Base-by-base conservation (phyloP, 2,797 vertebrate genomes). In the Gymnocypris eckloni region DNA sequence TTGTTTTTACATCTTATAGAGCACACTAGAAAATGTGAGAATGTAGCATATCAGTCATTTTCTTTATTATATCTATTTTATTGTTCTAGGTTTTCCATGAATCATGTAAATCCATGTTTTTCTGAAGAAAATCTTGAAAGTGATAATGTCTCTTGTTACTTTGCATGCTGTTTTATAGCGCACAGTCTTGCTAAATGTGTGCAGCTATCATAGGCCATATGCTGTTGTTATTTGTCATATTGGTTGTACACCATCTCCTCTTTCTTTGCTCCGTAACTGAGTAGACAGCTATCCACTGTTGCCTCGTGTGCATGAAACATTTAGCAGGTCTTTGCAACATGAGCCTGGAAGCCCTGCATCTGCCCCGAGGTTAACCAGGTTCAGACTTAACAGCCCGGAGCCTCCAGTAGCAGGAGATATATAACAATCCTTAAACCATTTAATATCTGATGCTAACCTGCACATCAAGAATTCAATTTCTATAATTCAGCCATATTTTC, bases 241-340 rank as follows among this genome's bases (percentile, higher is more conserved):
- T 81, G 48, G n/a, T 8, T 52, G 37, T 39, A 10, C 45, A 67
- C 9, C 22, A 41, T 54, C 70, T 59, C 52, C 15, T 75, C 54
- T 83, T 70, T 39, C 33, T 4, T 16, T 18, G 1, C 59, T 39
- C 22, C 1, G 80, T 82, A 59, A 72, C 48, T 59, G 48, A 50
- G n/a, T 45, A 39, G 39, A 67, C 64, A 82, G 64, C 20, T 16
- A 75, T 73, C 66, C 69, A 22, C 61, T 86, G 82, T 61, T 70
- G 84, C 59, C 43, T 54, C 22, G 4, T 52, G 73, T 10, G 48
- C 25, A 88, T 89, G 43, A 90, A 88, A 88, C 66, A 88, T 90
- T 88, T 69, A 90, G 71, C 76, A 90, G 72, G 72, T 37, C 70
- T 82, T 85, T 89, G 91, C 69, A 90, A 91, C 80, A 75, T 82